These are phyloP conservation scores for Eciton burchellii DNA, from an alignment of 1,140 invertebrate species.

Conservation along the genomic window DNA sequence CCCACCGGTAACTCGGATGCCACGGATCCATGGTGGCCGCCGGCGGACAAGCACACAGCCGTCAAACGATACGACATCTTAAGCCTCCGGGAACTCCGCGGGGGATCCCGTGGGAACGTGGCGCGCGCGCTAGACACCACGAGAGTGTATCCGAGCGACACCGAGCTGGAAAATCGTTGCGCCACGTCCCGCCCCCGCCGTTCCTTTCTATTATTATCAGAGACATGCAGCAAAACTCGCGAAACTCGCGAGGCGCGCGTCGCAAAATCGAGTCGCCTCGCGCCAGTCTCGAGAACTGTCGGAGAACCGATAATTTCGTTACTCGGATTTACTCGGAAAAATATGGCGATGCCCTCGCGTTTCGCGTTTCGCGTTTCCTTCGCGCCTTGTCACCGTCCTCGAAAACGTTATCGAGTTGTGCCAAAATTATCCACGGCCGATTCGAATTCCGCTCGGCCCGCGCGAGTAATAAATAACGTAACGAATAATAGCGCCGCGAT, in stretches of 20 bases:
- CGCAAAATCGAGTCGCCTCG: background rate
- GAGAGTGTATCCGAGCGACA: conserved; percentile 52
- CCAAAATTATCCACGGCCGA: background rate
- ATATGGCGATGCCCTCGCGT: too few relatives aligned
- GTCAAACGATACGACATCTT: conserved; percentile 71
- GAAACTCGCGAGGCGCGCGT: background rate
- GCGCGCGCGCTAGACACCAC: conserved; percentile 44
- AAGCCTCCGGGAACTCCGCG: conserved; percentile 70
- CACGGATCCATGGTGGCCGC: conserved; percentile 60
- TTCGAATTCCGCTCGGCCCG: background rate
- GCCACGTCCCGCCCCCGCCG: background rate
- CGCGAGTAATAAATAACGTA: too few relatives aligned
- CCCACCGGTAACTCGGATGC: conserved; percentile 57
- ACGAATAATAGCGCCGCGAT: background rate
- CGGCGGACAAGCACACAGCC: conserved; percentile 57
- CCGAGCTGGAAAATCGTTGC: conserved; percentile 54
- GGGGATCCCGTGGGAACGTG: conserved; percentile 69
- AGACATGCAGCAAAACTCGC: background rate
- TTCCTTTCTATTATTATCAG: conserved; percentile 36
- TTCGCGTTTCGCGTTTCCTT: too few relatives aligned
- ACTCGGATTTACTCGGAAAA: too few relatives aligned
- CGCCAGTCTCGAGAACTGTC: background rate
- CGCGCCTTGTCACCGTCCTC: too few relatives aligned
- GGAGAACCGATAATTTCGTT: too few relatives aligned
- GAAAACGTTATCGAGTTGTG: too few relatives aligned